Evolutionary conservation across 2,888 invertebrate species (phyloP), one percentile per base, ranked within the genome.

Genomic region (Cataglyphis rosenhaueri): DNA sequence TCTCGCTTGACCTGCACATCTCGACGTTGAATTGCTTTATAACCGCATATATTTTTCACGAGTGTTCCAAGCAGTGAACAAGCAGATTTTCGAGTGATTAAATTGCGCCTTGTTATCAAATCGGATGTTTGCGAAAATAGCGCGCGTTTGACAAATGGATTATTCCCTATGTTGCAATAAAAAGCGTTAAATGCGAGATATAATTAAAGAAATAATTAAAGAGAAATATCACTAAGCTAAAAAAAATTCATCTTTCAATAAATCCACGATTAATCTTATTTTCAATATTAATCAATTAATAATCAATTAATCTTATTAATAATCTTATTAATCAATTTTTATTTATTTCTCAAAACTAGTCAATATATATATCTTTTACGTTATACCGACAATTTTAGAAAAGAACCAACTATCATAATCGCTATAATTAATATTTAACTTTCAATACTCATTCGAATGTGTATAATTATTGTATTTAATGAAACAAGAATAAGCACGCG

Each of bases 51-150:
- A 78, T 79, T 79, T 70, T 68, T 44, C 29, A 21, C 78, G 32
- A 44, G 32, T 32, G 41, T 41, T 12, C 32, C 32, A 35, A 65
- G 32, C 59, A 21, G 15, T 21, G 35, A 44, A 44, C 59, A 38
- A 70, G 9, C 9, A 35, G 10, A 59, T 59, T 79, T 70, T 70
- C 35, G 44, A 59, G 1, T 78, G 70, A 78, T 78, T 78, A 44
- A 68, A 44, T 44, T 68, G 52, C 57, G 12, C 32, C 44, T 70
- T 44, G 44, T 70, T 70, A 44, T 59, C 70, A 32, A 70, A 41
- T 70, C 44, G 70, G 15, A 35, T 21, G 59, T 57, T 21, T 18
- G 41, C 10, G 2, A 44, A 78, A 48, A 35, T 32, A 15, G 44
- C 41, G 32, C 41, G 57, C 8, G 32, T 59, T 44, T 35, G 57